Conservation (phyloP, 2,113 vertebrate genomes). For the Tyto alba region DNA sequence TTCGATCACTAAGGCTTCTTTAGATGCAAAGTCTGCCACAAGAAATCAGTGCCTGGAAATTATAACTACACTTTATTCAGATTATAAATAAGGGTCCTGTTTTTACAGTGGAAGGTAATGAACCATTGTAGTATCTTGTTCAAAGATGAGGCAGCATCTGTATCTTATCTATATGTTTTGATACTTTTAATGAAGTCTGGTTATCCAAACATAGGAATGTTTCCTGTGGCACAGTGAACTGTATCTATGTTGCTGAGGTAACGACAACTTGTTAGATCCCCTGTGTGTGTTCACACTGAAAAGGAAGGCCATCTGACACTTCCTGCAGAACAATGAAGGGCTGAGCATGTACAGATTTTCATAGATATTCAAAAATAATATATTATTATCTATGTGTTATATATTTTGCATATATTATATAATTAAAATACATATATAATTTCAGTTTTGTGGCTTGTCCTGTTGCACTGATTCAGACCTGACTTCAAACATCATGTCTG, state of each 20-base stretch:
- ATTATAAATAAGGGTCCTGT: background rate
- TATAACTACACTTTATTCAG: background rate
- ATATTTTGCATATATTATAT: background rate
- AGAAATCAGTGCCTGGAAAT: background rate
- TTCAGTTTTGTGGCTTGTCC: background rate
- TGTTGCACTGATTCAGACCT: background rate
- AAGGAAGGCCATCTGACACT: background rate
- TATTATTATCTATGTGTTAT: background rate
- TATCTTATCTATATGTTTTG: background rate
- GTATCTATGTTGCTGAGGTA: background rate
- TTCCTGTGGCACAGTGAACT: background rate
- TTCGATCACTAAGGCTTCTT: background rate
- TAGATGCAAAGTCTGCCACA: background rate
- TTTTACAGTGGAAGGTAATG: background rate
- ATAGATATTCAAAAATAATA: background rate
- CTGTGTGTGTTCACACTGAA: fast-evolving
- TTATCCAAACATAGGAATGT: background rate
- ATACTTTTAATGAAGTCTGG: background rate
- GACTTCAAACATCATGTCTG: background rate
- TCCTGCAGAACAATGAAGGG: background rate
- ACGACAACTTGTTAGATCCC: background rate
- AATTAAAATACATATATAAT: background rate
- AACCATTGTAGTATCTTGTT: background rate
- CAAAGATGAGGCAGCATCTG: background rate
- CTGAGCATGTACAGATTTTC: background rate